Evolutionary conservation across 2,888 invertebrate genomes (phyloP).

Genomic region (Pandemis cinnamomeana): DNA sequence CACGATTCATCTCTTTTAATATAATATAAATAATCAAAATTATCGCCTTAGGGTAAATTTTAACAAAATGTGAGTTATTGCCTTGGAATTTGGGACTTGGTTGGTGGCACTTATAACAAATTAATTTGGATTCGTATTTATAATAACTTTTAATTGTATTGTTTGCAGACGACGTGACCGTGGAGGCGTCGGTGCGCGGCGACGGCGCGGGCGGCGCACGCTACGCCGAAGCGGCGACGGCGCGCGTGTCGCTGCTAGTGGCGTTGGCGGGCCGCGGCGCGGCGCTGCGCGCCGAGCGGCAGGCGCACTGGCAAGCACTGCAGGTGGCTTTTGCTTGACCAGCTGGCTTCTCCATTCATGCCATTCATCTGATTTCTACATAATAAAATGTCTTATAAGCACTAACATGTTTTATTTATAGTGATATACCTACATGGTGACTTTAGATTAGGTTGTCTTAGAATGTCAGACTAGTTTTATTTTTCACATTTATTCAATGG

Average conservation of each 20-base stretch:
- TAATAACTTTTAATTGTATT: too few species aligned
- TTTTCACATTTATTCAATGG: too few species aligned
- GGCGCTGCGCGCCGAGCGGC: constrained; percentile 1
- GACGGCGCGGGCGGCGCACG: constrained; percentile 9
- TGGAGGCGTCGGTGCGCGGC: not conserved
- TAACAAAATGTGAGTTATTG: too few species aligned
- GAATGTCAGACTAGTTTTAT: too few species aligned
- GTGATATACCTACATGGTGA: too few species aligned
- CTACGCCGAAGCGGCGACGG: not conserved
- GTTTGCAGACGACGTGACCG: not conserved
- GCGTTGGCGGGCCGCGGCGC: constrained; percentile 7
- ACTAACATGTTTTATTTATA: too few species aligned
- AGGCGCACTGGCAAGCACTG: not conserved
- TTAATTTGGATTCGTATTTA: too few species aligned
- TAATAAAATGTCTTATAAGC: not conserved
- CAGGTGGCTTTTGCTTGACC: not conserved
- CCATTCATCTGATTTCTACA: too few species aligned
- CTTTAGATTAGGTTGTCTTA: too few species aligned
- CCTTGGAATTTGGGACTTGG: too few species aligned
- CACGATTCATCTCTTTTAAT: not conserved
- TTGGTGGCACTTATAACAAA: not conserved
- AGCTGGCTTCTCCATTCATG: not conserved
- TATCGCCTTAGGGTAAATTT: too few species aligned
- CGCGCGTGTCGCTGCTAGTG: not conserved
- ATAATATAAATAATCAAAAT: not conserved